Evolutionary conservation across 2,113 vertebrate genomes (phyloP), one percentile per base, ranked within the genome.

Genomic region (Gobio gobio): DNA sequence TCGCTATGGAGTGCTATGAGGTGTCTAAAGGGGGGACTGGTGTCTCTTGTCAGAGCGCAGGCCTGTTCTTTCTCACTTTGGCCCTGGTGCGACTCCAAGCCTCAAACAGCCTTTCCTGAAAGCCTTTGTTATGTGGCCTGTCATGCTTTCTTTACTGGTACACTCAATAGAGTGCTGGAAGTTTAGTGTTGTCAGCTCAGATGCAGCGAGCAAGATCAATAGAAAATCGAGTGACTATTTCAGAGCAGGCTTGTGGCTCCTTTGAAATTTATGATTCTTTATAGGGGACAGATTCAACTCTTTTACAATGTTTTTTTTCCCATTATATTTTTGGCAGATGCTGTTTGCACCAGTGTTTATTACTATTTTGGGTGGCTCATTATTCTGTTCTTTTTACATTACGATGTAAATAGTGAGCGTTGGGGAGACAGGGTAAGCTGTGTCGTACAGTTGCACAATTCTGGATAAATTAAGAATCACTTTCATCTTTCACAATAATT

Each of bases 21-120:
- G 54, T 43, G 45, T 56, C 40, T 14, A 59, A 36, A 59, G 61
- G 24, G 33, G 49, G 45, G 40, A 80, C 64, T 73, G 77, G 54
- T 26, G 24, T 73, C 40, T 73, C 29, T 26, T 80, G 51, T 43
- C 61, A 18, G 75, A 51, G 40, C 18, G 33, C 66, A 70, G 66
- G 74, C 26, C 83, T 78, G 83, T 54, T 68, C 83, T 56, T 68
- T 51, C 45, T 70, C 84, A 72, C 77, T 24, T 12, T 47, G 2
- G 66, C 66, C 24, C 70, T 75, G 22, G 49, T 18, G 56, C 12
- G 78, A 73, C 78, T 74, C 10, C 9, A 29, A 73, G 43, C 56
- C 43, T 78, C 76, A 58, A 43, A 78, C 22, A n/a, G 76, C 3
- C 6, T 58, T 24, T 58, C 76, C 29, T 40, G 24, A 78, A 58